Evolutionary conservation across 2,113 vertebrate species (phyloP), one percentile per base, ranked within the genome.

Genomic region (Typhlomys cinereus): DNA sequence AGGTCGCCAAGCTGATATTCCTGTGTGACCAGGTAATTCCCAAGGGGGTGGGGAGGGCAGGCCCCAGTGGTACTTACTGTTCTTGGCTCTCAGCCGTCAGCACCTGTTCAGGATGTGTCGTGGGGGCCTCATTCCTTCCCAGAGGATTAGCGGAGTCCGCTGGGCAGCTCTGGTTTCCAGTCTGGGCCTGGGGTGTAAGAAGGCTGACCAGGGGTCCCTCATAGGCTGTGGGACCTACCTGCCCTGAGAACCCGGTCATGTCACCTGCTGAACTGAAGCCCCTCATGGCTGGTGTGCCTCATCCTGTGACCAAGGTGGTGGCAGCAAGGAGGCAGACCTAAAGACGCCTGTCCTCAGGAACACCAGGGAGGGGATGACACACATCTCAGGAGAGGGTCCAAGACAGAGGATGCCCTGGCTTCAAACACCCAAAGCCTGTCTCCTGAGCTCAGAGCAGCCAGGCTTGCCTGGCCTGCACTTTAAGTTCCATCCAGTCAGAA

Each of bases 11-110:
- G 64, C n/a, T 48, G 34, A 6, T 5, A n/a, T 52, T 84, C 52
- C 44, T 13, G 18, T 29, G 29, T 27, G 6, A 57, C 3, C 5
- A 34, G 48, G 29, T 80, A 27, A 27, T 50, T 44, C 69, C 39
- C 25, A n/a, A 25, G 75, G 41, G 48, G 2, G 0, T 31, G 27
- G 57, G 39, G 29, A 48, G 57, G 29, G 20, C 61, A 83, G 80
- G 25, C 48, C 46, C 25, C 6, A 21, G 48, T 23, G 88, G 48
- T n/a, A 1, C 61, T 34, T 66, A 29, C 21, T 34, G 36, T 67
- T 81, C 86, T 85, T 90, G 94, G 83, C 10, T n/a, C 62, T 15
- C 36, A 54, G 80, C 85, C 31, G 4, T 54, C 36, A 34, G 14
- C 81, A 88, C 46, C 59, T 48, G n/a, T 36, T 17, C 62, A 36